Percentiles rank a stretch among this genome's conserved stretches.
phyloP scores from a whole-genome alignment of 2,113 vertebrate genomes.

The Mionectes macconnelli region DNA sequence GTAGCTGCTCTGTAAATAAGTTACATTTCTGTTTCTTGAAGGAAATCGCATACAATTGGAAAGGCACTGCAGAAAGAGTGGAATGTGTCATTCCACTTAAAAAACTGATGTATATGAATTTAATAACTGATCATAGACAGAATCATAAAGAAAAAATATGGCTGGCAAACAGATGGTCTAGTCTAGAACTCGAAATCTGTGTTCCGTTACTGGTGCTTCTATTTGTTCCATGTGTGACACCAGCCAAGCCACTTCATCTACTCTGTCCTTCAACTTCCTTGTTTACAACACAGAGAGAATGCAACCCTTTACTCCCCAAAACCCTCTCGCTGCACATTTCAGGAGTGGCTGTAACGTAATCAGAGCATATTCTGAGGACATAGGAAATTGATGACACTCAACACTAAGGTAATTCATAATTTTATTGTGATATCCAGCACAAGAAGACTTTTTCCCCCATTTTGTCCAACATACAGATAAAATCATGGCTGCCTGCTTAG shows the following conservation, averaged over 20 bases:
- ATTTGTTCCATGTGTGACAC: not conserved
- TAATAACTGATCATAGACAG: not conserved
- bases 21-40: not conserved
- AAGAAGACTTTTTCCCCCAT: not conserved
- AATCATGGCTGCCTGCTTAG: not conserved
- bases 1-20: slow-evolving; percentile 41
- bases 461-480: not conserved
- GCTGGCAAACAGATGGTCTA: not conserved
- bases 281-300: not conserved
- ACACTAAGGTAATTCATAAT: not conserved
- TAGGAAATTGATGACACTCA: not conserved
- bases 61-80: not conserved
- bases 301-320: not conserved
- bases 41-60: slow-evolving; percentile 17
- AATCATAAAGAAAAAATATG: not conserved
- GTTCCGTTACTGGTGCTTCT: not conserved
- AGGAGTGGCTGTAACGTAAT: not conserved
- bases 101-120: not conserved
- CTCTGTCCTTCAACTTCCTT: not conserved
- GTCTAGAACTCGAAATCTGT: not conserved
- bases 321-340: not conserved
- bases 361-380: not conserved
- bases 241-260: not conserved
- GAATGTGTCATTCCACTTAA: slow-evolving; percentile 20
- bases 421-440: not conserved